These are phyloP conservation scores for Bombus sylvicola DNA, from an alignment of 1,140 invertebrate species.

Conservation along the genomic window DNA sequence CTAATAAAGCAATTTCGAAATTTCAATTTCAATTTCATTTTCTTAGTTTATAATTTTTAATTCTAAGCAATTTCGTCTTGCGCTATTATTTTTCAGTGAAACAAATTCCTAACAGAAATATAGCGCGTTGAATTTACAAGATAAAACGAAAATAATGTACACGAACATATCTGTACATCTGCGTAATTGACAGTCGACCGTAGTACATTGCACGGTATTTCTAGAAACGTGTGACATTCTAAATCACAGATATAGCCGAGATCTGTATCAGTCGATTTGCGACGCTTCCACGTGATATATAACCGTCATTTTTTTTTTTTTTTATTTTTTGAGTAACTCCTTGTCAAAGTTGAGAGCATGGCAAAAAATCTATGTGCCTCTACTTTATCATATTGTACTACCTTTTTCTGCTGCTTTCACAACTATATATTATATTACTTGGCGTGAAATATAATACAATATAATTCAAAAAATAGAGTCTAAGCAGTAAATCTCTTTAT, in stretches of 20 bases:
- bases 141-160: not conserved
- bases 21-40: no score
- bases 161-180: not conserved
- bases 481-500: not conserved
- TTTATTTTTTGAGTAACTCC: conserved; percentile 11
- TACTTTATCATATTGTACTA: not conserved
- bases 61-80: not conserved
- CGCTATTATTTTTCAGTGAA: not conserved
- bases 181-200: not conserved
- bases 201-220: not conserved
- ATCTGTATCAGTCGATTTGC: conserved; percentile 5
- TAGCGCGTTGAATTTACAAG: not conserved
- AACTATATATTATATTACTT: not conserved
- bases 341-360: not conserved
- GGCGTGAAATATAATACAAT: not conserved
- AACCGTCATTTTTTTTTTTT: not conserved
- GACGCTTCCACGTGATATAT: not conserved
- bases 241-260: not conserved
- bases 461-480: not conserved
- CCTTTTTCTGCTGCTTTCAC: not conserved
- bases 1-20: no score
- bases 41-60: not conserved
- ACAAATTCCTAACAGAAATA: not conserved
- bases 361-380: not conserved
- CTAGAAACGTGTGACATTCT: not conserved